phyloP scores from a whole-genome alignment of 2,113 vertebrate genomes.

The Cranoglanis bouderius region DNA sequence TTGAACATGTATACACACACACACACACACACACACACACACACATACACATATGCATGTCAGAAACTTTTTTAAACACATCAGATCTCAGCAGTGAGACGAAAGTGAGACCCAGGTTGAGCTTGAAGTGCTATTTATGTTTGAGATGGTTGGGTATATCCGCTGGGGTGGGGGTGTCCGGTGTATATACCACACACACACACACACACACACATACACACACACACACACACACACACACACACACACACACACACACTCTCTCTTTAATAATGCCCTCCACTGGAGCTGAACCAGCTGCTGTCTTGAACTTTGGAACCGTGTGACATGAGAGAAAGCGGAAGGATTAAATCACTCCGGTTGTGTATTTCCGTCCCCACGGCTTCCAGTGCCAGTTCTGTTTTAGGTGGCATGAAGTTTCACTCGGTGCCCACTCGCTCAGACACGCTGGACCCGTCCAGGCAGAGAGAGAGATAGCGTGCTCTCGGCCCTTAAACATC shows the following conservation, averaged over 20 bases:
- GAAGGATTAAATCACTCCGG: constrained; percentile 47
- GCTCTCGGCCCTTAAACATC: neutral
- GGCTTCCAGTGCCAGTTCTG: constrained; percentile 20
- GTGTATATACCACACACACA: neutral
- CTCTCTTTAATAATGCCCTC: constrained; percentile 26
- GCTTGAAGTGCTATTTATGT: constrained; percentile 35
- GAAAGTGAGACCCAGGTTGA: constrained; percentile 11
- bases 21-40: neutral
- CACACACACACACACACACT: neutral
- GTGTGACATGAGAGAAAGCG: constrained; percentile 25
- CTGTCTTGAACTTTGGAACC: neutral
- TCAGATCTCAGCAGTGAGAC: neutral
- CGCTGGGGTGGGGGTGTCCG: neutral
- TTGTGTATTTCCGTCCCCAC: constrained; percentile 52
- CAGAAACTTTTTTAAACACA: neutral
- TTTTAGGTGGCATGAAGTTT: constrained; percentile 47
- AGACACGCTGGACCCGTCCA: neutral
- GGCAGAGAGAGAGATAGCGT: neutral
- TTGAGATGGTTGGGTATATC: constrained; percentile 8
- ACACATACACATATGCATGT: neutral
- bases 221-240: neutral
- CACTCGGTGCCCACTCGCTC: constrained; percentile 28
- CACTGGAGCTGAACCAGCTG: constrained; percentile 25
- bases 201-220: constrained; percentile 15
- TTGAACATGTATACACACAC: neutral